A percentile compares a stretch with the other conserved stretches of the same genome.
Conservation (phyloP, 2,888 invertebrate species). For the Tipula confusa region DNA sequence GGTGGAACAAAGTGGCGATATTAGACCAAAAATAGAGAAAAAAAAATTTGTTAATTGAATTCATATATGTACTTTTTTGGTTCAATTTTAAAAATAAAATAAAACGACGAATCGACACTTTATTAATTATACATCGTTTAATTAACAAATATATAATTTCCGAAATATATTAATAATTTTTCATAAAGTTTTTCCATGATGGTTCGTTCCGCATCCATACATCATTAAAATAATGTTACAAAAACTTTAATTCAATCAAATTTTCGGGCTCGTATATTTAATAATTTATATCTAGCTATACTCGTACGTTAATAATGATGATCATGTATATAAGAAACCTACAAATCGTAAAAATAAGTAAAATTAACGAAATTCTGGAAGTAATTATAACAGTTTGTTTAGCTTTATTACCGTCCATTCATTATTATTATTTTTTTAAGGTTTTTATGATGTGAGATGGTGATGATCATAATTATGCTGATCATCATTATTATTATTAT, state of each 20-base stretch:
- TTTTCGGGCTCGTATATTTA: background rate
- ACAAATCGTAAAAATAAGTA: background rate
- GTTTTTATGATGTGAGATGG: background rate
- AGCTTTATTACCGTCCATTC: background rate
- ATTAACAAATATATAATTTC: background rate
- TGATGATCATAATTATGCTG: background rate
- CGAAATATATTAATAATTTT: background rate
- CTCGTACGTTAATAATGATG: background rate
- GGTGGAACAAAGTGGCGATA: conserved; percentile 20
- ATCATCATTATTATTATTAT: background rate
- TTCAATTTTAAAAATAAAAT: background rate
- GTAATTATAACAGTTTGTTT: conserved; percentile 20
- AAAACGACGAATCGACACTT: background rate
- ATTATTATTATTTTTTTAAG: background rate
- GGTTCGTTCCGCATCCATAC: background rate
- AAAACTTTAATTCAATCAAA: background rate
- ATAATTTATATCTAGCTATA: too few species aligned
- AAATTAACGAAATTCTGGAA: conserved; percentile 25
- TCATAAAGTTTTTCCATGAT: background rate
- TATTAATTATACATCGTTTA: background rate
- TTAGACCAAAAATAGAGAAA: background rate
- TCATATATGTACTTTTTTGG: background rate
- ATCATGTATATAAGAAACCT: conserved; percentile 15
- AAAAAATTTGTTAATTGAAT: background rate
- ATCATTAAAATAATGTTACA: background rate